phyloP scores from a whole-genome alignment of 1,140 invertebrate genomes.

The Drosophila azteca region DNA sequence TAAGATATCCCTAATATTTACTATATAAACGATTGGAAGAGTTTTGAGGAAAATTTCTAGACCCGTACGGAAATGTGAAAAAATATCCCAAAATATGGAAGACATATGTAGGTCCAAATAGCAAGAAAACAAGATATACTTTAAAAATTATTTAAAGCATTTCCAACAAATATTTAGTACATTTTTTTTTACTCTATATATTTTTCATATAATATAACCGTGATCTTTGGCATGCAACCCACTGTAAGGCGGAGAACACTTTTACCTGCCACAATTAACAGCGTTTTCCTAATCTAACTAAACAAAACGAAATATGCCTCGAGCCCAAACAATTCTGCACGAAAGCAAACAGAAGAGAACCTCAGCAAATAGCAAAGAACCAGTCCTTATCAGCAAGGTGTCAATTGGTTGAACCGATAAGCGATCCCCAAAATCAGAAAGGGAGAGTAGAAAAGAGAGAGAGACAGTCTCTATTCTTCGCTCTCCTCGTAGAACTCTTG shows the following conservation, averaged over 20 bases:
- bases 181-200: neutral
- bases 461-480: too few species aligned
- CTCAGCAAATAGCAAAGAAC: conserved; percentile 34
- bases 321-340: conserved; percentile 44
- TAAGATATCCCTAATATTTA: too few species aligned
- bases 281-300: conserved; percentile 61
- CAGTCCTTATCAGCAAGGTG: conserved; percentile 64
- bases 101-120: too few species aligned
- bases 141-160: too few species aligned
- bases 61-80: too few species aligned
- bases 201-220: neutral
- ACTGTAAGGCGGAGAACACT: conserved; percentile 23
- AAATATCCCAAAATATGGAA: too few species aligned
- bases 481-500: too few species aligned
- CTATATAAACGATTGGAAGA: too few species aligned
- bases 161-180: neutral
- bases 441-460: neutral
- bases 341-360: conserved; percentile 25
- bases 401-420: conserved; percentile 62
- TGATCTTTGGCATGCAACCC: neutral
- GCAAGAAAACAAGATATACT: too few species aligned
- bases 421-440: conserved; percentile 4
- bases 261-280: conserved; percentile 34
- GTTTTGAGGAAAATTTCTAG: too few species aligned
- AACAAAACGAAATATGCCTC: conserved; percentile 34